Conservation (phyloP, 2,888 invertebrate genomes). For the Lochmaea crataegi region DNA sequence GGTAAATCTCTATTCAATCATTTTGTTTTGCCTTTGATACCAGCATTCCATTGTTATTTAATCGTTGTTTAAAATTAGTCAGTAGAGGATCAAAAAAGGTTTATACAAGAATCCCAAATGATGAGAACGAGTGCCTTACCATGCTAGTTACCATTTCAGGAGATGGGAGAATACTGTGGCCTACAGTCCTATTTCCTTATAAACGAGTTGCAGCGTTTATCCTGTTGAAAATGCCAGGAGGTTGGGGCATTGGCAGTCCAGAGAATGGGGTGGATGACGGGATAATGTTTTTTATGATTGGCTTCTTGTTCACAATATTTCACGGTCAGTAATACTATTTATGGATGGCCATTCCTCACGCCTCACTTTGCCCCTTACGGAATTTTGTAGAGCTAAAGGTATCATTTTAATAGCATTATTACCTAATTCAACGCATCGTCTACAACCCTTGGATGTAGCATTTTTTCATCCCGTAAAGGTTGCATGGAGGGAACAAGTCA, state of each 20-base stretch:
- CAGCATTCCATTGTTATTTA: no score
- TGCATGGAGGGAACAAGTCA: constrained; percentile 4
- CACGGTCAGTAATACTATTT: constrained; percentile 15
- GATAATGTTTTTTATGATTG: constrained; percentile 5
- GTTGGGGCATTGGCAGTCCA: constrained; percentile 27
- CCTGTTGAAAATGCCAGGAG: constrained; percentile 1
- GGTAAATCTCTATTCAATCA: no score
- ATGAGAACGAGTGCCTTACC: constrained; percentile 4
- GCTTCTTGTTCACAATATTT: constrained; percentile 8
- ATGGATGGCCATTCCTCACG: constrained; percentile 24
- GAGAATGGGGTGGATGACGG: constrained; percentile 29
- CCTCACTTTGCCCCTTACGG: constrained; percentile 16
- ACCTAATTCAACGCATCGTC: constrained; percentile 19
- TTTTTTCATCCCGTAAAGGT: background rate
- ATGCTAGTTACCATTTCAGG: background rate
- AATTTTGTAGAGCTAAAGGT: constrained; percentile 24
- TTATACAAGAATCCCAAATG: no score
- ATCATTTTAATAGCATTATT: constrained; percentile 23
- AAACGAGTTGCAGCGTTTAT: background rate
- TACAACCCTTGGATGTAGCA: constrained; percentile 26
- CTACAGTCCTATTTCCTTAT: background rate
- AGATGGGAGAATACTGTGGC: background rate
- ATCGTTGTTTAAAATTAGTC: no score
- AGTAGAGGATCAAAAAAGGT: no score
- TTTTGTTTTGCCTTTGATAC: no score